These are phyloP conservation scores for Rhamnusium bicolor DNA, from an alignment of 2,888 invertebrate genomes.

Conservation along the genomic window DNA sequence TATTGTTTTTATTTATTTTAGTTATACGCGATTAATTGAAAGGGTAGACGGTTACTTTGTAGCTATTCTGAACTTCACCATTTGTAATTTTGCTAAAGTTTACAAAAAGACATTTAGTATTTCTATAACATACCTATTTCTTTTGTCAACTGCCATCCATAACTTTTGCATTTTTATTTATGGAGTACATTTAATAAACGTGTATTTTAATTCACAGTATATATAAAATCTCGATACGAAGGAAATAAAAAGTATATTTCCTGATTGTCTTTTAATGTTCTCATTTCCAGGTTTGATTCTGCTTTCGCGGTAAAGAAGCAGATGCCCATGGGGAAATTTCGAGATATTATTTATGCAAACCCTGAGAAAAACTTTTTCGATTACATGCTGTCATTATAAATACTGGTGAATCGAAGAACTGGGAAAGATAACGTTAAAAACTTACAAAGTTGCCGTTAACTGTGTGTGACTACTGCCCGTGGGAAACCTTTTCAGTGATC, in stretches of 20 bases:
- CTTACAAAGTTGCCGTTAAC: constrained; percentile 56
- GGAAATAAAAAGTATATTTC: neutral
- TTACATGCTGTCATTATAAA: constrained; percentile 59
- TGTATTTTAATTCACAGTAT: too few species aligned
- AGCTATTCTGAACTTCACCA: too few species aligned
- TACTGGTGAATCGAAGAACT: constrained; percentile 60
- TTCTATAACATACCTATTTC: too few species aligned
- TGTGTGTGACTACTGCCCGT: constrained; percentile 50
- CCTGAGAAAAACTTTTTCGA: constrained; percentile 55
- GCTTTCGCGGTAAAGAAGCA: constrained; percentile 22
- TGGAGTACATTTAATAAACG: too few species aligned
- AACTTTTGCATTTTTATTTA: too few species aligned
- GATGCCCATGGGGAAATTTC: constrained; percentile 37
- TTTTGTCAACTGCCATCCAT: too few species aligned
- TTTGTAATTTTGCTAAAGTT: too few species aligned
- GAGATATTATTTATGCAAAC: constrained; percentile 54
- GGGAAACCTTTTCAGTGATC: neutral
- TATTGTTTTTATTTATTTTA: too few species aligned
- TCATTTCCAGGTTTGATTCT: neutral
- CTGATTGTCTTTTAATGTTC: neutral
- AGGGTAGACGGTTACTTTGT: too few species aligned
- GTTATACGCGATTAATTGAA: too few species aligned
- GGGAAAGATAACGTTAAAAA: constrained; percentile 60
- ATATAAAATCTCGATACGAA: too few species aligned
- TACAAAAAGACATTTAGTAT: too few species aligned